Base-by-base conservation (phyloP, 2,888 invertebrate genomes). In the Charanyca ferruginea region DNA sequence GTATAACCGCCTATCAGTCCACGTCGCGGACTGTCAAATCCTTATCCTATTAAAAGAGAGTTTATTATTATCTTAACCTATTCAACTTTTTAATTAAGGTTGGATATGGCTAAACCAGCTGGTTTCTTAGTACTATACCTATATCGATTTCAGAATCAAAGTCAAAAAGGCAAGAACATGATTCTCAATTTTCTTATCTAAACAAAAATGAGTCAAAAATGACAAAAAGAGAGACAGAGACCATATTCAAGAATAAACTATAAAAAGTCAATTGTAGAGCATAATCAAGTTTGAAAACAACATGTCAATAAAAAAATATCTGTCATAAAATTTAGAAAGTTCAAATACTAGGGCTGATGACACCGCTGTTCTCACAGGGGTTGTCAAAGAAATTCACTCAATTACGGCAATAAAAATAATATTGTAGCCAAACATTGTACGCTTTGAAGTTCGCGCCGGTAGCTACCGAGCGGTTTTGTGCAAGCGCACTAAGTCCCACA, bases 391-490 rank as follows among this genome's bases (percentile, higher is more conserved):
- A 88, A 89, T 87, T 90, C 87, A 85, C 91, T 92, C 91, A 92
- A 94, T 94, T 93, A 93, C 93, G 66, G 92, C 91, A 93, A 93
- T 95, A 94, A 94, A 94, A 94, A 94, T 94, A 91, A 95, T 95
- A 93, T 92, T 93, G 91, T 91, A 92, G 86, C 90, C 83, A 94
- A 95, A 95, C 94, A 94, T 73, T 73, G 77, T 57, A 54, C 71
- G 75, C 92, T 94, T 95, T 94, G 93, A 94, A 85, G 85, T 80
- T 32, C 74, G 81, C 81, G 88, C 91, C 91, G 91, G 81, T 86
- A 80, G 95, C 95, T 95, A 95, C 95, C 93, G 94, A 84, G 87
- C 89, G 94, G 94, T 94, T 93, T 94, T 94, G 93, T 94, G 94
- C 95, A 95, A 94, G 90, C 88, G 90, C 79, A 84, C 77, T 78